Percentiles rank a stretch among this genome's conserved stretches.
Conservation (phyloP, 1,140 invertebrate species). For the Heliconius melpomene region DNA sequence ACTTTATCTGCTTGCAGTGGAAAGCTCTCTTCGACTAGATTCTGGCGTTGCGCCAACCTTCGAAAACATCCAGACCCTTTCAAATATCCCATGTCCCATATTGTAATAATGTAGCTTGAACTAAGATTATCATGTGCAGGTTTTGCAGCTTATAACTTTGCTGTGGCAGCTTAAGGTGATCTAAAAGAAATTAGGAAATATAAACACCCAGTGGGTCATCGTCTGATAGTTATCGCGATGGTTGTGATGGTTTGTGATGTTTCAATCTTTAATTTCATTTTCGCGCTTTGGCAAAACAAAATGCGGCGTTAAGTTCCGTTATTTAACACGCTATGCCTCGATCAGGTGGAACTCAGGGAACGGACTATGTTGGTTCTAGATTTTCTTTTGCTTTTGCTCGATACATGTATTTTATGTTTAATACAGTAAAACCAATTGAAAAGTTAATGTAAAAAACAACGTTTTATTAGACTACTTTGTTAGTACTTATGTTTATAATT, state of each 20-base stretch:
- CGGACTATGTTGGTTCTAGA: not conserved
- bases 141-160: not conserved
- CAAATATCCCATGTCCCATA: constrained; percentile 45
- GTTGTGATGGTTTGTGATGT: too few species aligned
- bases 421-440: too few species aligned
- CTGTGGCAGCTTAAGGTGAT: not conserved
- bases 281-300: not conserved
- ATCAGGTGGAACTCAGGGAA: not conserved
- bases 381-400: too few species aligned
- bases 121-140: not conserved
- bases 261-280: not conserved
- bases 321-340: not conserved
- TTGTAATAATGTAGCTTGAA: constrained; percentile 32
- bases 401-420: too few species aligned
- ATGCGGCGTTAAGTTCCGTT: not conserved
- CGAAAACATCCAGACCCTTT: constrained; percentile 42
- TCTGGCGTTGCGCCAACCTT: constrained; percentile 28
- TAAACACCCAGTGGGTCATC: not conserved
- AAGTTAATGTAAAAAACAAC: too few species aligned
- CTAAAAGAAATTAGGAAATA: not conserved
- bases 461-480: not conserved
- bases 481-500: too few species aligned
- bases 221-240: too few species aligned
- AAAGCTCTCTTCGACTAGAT: constrained; percentile 14
- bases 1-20: not conserved